Evolutionary conservation across 1,140 invertebrate genomes (phyloP).

Genomic region (Ceratina australensis): DNA sequence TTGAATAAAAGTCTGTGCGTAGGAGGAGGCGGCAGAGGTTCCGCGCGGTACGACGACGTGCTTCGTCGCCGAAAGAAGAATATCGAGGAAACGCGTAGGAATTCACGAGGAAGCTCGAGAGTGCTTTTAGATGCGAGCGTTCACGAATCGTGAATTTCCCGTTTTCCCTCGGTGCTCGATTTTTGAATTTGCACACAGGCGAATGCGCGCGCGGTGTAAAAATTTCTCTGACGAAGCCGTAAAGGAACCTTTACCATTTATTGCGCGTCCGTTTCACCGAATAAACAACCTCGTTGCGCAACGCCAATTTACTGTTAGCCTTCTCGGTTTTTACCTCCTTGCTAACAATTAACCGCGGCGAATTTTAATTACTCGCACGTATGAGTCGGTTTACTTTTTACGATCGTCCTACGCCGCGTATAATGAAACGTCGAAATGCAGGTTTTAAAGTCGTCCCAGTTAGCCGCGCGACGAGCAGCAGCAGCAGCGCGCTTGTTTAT

Average conservation of each 20-base stretch:
- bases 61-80: not conserved
- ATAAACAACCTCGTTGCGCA: too few species aligned
- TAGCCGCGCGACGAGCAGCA: not conserved
- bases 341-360: slow-evolving; percentile 1
- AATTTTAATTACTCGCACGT: slow-evolving; percentile 29
- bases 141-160: not conserved
- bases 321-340: not conserved
- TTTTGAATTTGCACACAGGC: too few species aligned
- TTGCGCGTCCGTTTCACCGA: too few species aligned
- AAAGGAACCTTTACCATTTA: too few species aligned
- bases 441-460: slow-evolving; percentile 7
- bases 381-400: too few species aligned
- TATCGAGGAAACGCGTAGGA: not conserved
- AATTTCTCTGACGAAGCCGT: not conserved
- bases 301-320: too few species aligned
- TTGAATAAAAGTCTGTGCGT: slow-evolving; percentile 16
- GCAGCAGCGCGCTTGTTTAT: slow-evolving; percentile 1
- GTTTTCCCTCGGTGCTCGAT: not conserved
- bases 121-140: not conserved
- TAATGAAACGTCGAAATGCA: slow-evolving; percentile 35
- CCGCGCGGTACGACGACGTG: not conserved
- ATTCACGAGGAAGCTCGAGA: not conserved
- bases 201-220: not conserved
- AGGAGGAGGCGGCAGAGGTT: not conserved
- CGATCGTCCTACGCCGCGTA: not conserved